These are phyloP conservation scores for Eurytoma adleriae DNA, from an alignment of 2,888 invertebrate genomes.

Conservation along the genomic window DNA sequence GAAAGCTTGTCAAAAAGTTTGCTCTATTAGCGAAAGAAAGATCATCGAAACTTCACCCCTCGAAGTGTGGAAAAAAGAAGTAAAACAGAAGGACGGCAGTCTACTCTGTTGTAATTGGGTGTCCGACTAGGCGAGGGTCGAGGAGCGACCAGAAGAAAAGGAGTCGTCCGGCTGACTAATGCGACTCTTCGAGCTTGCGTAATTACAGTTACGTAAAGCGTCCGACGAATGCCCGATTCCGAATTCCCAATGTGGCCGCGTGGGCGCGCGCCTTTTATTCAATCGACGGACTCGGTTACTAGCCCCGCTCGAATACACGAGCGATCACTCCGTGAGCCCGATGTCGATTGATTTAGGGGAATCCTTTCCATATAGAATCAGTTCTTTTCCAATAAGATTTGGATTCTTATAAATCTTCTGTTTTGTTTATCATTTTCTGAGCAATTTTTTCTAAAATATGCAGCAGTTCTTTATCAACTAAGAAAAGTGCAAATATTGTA, in stretches of 20 bases:
- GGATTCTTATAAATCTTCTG: too few species aligned
- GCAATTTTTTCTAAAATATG: not conserved
- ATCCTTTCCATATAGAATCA: too few species aligned
- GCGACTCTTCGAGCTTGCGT: not conserved
- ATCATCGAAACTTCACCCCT: not conserved
- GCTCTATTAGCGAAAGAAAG: not conserved
- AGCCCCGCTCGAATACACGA: too few species aligned
- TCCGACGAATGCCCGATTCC: not conserved
- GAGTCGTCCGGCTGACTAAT: conserved; percentile 13
- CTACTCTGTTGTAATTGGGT: not conserved
- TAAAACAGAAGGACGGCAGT: not conserved
- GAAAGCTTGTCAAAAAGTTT: conserved; percentile 8
- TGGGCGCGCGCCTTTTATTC: not conserved
- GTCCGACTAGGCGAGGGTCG: not conserved
- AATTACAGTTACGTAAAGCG: conserved; percentile 31
- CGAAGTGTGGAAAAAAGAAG: not conserved
- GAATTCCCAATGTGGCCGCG: not conserved
- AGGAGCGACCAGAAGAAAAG: conserved; percentile 11
- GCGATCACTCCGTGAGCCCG: too few species aligned
- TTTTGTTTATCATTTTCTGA: too few species aligned
- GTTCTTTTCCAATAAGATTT: too few species aligned
- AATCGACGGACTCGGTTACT: not conserved
- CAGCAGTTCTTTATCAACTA: not conserved
- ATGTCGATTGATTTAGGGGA: too few species aligned
- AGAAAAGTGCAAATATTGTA: too few species aligned